These are phyloP conservation scores for Alsophila aescularia DNA, from an alignment of 2,888 invertebrate genomes.

Conservation along the genomic window DNA sequence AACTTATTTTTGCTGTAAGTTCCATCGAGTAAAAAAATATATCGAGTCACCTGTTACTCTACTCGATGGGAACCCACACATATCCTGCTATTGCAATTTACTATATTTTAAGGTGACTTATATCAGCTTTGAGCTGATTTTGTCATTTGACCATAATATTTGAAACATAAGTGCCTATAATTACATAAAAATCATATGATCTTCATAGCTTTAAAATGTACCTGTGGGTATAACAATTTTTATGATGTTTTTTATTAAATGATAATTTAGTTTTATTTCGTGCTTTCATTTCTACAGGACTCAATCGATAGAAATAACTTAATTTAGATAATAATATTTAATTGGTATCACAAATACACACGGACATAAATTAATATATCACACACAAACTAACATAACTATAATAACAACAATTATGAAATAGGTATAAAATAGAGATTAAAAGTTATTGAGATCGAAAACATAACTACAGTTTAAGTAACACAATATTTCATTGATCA, in stretches of 20 bases:
- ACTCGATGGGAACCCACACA: no score
- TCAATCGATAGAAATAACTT: not conserved
- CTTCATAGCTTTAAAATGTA: conserved; percentile 66
- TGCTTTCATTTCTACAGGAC: conserved; percentile 25
- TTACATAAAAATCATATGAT: conserved; percentile 14
- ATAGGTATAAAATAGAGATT: not conserved
- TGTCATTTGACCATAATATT: no score
- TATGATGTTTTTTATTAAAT: conserved; percentile 36
- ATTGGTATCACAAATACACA: conserved; percentile 31
- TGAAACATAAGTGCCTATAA: not conserved
- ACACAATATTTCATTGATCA: not conserved
- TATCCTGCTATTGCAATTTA: no score
- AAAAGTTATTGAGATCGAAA: conserved; percentile 15
- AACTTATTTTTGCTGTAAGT: no score
- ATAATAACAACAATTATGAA: not conserved
- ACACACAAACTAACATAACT: conserved; percentile 1
- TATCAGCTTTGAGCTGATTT: conserved; percentile 9
- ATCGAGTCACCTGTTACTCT: no score
- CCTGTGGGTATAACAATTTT: conserved; percentile 60
- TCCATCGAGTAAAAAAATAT: no score
- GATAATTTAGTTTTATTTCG: conserved; percentile 44
- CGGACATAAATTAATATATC: not conserved
- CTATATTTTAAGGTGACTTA: no score
- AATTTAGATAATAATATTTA: conserved; percentile 17
- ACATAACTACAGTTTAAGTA: not conserved